Evolutionary conservation across 2,888 invertebrate species (phyloP).

Genomic region (Scelioninae gen. 2): DNA sequence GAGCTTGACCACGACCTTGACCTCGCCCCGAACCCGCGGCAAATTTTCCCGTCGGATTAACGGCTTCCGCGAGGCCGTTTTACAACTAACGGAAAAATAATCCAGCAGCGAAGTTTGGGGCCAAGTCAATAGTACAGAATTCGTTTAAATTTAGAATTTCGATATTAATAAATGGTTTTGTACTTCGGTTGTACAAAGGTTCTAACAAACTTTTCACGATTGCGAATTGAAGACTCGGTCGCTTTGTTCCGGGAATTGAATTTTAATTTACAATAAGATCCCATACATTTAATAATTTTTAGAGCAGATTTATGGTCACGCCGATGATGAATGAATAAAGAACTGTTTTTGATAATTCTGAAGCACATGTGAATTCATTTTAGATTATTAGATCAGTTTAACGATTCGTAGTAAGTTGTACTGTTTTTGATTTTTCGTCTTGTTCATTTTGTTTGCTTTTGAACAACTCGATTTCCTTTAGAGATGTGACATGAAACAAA

Average conservation of each 20-base stretch:
- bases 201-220: slow-evolving; percentile 38
- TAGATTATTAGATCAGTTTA: slow-evolving; percentile 22
- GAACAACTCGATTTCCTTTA: slow-evolving; percentile 6
- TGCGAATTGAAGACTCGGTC: slow-evolving; percentile 5
- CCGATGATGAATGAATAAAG: slow-evolving; percentile 49
- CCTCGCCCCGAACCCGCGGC: slow-evolving; percentile 6
- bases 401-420: slow-evolving; percentile 8
- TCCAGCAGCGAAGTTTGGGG: neutral
- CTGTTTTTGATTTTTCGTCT: neutral
- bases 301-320: slow-evolving; percentile 39
- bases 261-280: slow-evolving; percentile 36
- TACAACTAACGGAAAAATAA: neutral
- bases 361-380: slow-evolving; percentile 47
- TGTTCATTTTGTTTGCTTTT: slow-evolving; percentile 3
- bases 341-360: slow-evolving; percentile 52
- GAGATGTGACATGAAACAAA: slow-evolving; percentile 2
- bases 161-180: slow-evolving; percentile 33
- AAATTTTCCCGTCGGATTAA: slow-evolving; percentile 8
- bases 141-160: slow-evolving; percentile 23
- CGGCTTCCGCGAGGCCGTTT: neutral
- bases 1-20: slow-evolving; percentile 38
- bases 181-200: slow-evolving; percentile 37
- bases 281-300: slow-evolving; percentile 34
- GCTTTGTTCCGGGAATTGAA: slow-evolving; percentile 24
- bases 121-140: slow-evolving; percentile 10